Evolutionary conservation across 2,797 vertebrate genomes (phyloP), one percentile per base, ranked within the genome.

Genomic region (Oceanodroma leucorhoa): DNA sequence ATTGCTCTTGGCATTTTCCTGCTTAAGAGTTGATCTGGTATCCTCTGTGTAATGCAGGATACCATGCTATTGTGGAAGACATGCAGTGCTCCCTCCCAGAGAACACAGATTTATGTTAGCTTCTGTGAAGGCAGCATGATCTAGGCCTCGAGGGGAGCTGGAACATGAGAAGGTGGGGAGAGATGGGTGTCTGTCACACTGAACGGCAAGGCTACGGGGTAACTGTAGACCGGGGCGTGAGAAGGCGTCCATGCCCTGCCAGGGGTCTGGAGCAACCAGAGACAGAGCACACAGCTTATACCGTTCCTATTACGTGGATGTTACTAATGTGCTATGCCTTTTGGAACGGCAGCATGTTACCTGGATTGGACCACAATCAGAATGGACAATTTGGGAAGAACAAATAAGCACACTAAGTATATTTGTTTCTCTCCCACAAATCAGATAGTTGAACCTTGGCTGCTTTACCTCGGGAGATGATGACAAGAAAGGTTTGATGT

Each of bases 401-500:
- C 6, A 78, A 73, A 46, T 24, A 90, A 72, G 26, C 9, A 51
- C 14, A 26, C 6, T 45, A 54, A 36, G 17, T 50, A 32, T 83
- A 85, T 62, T 64, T 83, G 57, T 61, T 82, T 83, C 50, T 50
- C 15, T 80, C 45, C 51, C 46, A 62, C 50, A 78, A 53, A 71
- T 57, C 27, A 67, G 11, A 38, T 6, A 71, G 69, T 40, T 85
- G 65, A 95, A 46, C 21, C 15, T 57, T 75, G 46, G 38, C 69
- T 23, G 60, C 24, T 96, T 75, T 98, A 99, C 99, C 99, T 99
- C 99, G 9, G 99, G 99, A 95, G 98, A 98, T 89, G 99, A 99
- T 91, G 99, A 99, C 87, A 99, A 98, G 97, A 99, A 99, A 40
- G 99, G 99, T 94, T 99, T 99, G 94, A 99, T 99, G 96, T 98